Evolutionary conservation across 1,140 invertebrate species (phyloP).

Genomic region (Bursaphelenchus mucronatus): DNA sequence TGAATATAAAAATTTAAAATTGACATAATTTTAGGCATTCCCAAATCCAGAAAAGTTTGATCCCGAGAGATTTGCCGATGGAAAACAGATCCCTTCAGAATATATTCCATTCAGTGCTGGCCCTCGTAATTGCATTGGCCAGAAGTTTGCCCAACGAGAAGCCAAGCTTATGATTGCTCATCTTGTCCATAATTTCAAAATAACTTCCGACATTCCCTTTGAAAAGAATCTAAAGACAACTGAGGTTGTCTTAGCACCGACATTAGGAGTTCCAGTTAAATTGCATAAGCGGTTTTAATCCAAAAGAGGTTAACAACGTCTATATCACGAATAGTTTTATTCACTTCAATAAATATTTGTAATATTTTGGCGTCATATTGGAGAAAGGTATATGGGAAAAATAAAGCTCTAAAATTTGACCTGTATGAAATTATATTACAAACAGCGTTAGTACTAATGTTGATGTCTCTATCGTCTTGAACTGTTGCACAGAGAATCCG

Average conservation of each 20-base stretch:
- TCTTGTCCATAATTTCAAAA: constrained; percentile 59
- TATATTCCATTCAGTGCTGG: constrained; percentile 62
- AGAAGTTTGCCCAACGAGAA: constrained; percentile 63
- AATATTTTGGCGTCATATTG: no score
- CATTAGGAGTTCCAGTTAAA: constrained; percentile 56
- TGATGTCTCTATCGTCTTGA: no score
- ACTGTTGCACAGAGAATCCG: no score
- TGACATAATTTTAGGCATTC: constrained; percentile 17
- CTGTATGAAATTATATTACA: no score
- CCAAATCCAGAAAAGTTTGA: constrained; percentile 25
- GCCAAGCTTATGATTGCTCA: constrained; percentile 61
- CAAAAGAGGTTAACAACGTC: not conserved
- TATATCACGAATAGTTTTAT: no score
- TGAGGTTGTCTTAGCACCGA: constrained; percentile 62
- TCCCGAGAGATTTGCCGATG: constrained; percentile 24
- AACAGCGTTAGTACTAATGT: no score
- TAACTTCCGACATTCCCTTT: constrained; percentile 50
- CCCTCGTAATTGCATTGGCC: constrained; percentile 62
- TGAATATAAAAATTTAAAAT: not conserved
- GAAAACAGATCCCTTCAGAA: constrained; percentile 24
- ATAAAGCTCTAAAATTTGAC: no score
- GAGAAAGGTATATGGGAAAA: no score
- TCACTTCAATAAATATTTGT: no score
- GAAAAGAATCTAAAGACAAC: constrained; percentile 58
- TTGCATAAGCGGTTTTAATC: constrained; percentile 31